Evolutionary conservation across 2,113 vertebrate genomes (phyloP).

Genomic region (Oreotrochilus melanogaster): DNA sequence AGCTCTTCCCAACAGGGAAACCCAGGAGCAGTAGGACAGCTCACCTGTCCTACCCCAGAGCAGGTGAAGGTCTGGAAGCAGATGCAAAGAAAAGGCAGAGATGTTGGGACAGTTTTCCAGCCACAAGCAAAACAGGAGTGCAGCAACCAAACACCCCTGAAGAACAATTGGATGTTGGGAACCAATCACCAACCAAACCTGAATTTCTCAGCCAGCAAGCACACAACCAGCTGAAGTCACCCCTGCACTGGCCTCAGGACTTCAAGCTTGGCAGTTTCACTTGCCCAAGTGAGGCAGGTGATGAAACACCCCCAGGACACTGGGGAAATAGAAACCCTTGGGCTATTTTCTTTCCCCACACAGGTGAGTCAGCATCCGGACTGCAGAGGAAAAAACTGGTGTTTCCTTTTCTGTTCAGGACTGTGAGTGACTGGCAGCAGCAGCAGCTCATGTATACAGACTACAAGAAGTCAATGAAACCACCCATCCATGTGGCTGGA

Average conservation of each 20-base stretch:
- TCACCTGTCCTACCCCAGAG: not conserved
- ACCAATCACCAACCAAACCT: too few relatives aligned
- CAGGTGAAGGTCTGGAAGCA: not conserved
- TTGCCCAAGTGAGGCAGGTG: not conserved
- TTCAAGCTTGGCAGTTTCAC: not conserved
- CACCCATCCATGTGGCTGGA: not conserved
- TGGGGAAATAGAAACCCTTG: not conserved
- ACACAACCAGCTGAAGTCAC: fast-evolving
- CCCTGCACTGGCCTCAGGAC: not conserved
- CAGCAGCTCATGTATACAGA: not conserved
- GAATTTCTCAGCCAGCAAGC: not conserved
- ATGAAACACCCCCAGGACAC: not conserved
- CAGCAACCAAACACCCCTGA: fast-evolving
- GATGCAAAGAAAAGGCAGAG: not conserved
- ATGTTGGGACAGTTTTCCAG: not conserved
- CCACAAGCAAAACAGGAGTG: not conserved
- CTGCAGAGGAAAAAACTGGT: not conserved
- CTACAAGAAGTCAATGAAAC: not conserved
- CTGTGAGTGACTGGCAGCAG: not conserved
- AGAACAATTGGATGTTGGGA: not conserved
- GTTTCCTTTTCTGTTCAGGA: constrained; percentile 59
- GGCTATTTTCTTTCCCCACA: constrained; percentile 48
- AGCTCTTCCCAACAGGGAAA: not conserved
- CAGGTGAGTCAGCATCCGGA: constrained; percentile 69
- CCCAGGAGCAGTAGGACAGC: not conserved